Conservation (phyloP, 37 sponge, comb jelly and placozoan genomes). For the Aphrocallistes beatrix region DNA sequence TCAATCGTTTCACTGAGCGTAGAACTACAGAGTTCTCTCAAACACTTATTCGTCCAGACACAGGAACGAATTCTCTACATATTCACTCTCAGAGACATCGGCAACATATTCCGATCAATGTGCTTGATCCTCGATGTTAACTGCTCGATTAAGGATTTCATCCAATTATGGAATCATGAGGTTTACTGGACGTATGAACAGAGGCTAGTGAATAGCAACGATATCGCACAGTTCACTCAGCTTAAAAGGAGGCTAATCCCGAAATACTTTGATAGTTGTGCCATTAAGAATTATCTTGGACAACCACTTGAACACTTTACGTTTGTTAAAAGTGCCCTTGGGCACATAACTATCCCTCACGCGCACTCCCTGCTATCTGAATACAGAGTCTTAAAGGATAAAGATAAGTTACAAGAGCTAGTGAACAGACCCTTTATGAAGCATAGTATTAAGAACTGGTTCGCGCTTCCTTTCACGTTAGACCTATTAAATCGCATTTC, state of each 20-base stretch:
- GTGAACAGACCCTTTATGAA: background rate
- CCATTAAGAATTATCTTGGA: background rate
- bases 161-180: background rate
- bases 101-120: background rate
- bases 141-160: background rate
- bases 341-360: background rate
- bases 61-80: background rate
- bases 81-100: constrained; percentile 3
- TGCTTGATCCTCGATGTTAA: background rate
- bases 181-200: background rate
- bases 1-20: background rate
- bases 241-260: background rate
- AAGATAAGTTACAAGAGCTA: background rate
- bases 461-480: background rate
- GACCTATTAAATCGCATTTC: background rate
- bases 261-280: constrained; percentile 2
- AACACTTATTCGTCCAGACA: background rate
- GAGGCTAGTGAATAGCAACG: background rate
- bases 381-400: background rate
- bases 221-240: background rate
- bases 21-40: background rate
- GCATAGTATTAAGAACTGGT: background rate
- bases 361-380: background rate
- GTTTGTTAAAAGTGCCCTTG: background rate
- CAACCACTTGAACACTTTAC: background rate